Evolutionary conservation across 2,888 invertebrate species (phyloP), one percentile per base, ranked within the genome.

Genomic region (Clusia tigrina): DNA sequence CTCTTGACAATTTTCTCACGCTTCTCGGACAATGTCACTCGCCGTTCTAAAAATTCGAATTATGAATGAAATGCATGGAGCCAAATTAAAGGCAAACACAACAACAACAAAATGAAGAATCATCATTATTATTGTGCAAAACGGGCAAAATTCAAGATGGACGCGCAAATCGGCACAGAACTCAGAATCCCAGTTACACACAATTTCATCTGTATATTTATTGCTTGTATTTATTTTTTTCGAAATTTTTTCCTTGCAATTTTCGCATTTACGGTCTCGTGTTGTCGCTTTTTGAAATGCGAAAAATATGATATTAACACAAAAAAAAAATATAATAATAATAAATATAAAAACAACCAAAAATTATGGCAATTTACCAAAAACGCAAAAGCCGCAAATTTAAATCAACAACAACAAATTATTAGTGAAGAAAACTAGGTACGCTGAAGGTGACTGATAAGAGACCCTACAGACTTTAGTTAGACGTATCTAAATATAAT

Each of bases 291-390:
- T 22, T 20, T 48, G 20, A 20, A 22, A 18, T 2, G 18, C 48
- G 2, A 2, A 9, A 22, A 48, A 18, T 48, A 22, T 20, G 48
- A 3, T 15, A 5, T 48, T 20, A 6, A 2, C 48, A 5, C 48
- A 2, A 20, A 20, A 20, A 42, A 48, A 22, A 22, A 48, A 20
- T 22, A 48, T 48, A 22, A 52, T 2, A 24, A 22, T 3, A 52
- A 15, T 3, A 22, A 52, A 10, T 18, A 52, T 22, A 23, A 22
- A 26, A 24, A 54, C 37, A 24, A 67, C 20, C 15, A 62, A 58
- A n/a, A n/a, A 37, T 58, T 62, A 74, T 80, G 79, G 79, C 79
- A 78, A 65, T 69, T 74, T 78, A 77, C 79, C 80, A 80, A 80
- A 78, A 77, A 73, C 71, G 71, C 71, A 75, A 73, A 79, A 73